Conservation (phyloP, 2,113 vertebrate species). For the Gambusia affinis region DNA sequence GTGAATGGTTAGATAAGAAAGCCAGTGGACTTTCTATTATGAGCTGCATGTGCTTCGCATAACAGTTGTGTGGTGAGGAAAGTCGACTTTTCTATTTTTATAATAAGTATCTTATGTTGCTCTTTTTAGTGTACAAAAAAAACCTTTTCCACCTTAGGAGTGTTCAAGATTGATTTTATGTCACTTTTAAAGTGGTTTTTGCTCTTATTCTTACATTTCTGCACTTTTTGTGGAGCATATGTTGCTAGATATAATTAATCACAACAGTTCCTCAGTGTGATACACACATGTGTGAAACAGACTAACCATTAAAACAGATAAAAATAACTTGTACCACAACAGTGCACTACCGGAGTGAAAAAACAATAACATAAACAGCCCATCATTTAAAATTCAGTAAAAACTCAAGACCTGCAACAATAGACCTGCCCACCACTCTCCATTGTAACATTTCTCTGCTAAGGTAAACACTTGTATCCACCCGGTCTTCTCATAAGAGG, state of each 20-base stretch:
- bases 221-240: conserved; percentile 16
- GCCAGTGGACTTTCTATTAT: conserved; percentile 45
- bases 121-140: not conserved
- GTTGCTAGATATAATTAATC: conserved; percentile 6
- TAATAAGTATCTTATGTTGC: conserved; percentile 26
- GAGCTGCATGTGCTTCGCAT: conserved; percentile 44
- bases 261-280: not conserved
- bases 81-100: conserved; percentile 18
- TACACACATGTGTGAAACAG: not conserved
- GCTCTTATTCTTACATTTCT: conserved; percentile 9
- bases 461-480: conserved; percentile 3
- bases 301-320: conserved; percentile 5
- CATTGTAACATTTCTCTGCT: conserved; percentile 16
- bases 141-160: not conserved
- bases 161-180: not conserved
- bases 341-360: conserved; percentile 10
- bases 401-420: not conserved
- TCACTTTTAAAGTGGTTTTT: not conserved
- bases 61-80: conserved; percentile 37
- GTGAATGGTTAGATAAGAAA: conserved; percentile 18
- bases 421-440: conserved; percentile 18
- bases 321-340: not conserved
- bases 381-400: conserved; percentile 11
- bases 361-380: not conserved
- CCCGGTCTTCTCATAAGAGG: conserved; percentile 28